Evolutionary conservation across 2,113 vertebrate species (phyloP).

Genomic region (Gallinago undulata): DNA sequence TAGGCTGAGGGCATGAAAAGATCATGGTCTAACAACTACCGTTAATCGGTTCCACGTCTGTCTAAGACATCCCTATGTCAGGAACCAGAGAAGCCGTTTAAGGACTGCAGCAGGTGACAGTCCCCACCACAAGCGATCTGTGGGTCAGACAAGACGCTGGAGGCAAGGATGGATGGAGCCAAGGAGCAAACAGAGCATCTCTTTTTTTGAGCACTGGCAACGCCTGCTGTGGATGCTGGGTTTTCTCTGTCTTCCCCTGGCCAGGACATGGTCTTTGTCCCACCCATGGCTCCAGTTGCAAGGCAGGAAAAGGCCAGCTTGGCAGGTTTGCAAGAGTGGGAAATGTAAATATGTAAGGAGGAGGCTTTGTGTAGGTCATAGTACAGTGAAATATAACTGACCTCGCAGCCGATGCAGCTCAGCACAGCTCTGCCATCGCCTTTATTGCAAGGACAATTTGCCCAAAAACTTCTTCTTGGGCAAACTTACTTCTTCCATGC

Average conservation of each 20-base stretch:
- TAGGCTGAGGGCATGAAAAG: background rate
- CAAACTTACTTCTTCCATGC: background rate
- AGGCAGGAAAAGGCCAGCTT: background rate
- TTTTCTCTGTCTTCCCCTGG: background rate
- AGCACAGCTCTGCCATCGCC: background rate
- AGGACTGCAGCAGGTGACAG: background rate
- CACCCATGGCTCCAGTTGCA: rapidly evolving
- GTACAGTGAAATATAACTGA: background rate
- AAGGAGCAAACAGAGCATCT: background rate
- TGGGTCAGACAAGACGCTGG: background rate
- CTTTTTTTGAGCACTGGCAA: background rate
- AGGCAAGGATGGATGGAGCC: background rate
- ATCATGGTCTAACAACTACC: background rate
- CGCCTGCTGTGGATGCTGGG: background rate
- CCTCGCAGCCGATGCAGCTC: background rate
- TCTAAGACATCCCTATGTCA: background rate
- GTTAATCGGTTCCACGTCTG: background rate
- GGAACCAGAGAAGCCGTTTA: background rate
- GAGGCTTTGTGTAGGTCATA: background rate
- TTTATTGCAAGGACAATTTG: background rate
- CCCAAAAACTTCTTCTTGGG: background rate
- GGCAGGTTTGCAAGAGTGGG: background rate
- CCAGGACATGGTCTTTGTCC: background rate
- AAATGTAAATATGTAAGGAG: background rate
- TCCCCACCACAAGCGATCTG: rapidly evolving